Evolutionary conservation across 37 sponge, comb jelly and placozoan species (phyloP).

Genomic region (Agelas oroides): DNA sequence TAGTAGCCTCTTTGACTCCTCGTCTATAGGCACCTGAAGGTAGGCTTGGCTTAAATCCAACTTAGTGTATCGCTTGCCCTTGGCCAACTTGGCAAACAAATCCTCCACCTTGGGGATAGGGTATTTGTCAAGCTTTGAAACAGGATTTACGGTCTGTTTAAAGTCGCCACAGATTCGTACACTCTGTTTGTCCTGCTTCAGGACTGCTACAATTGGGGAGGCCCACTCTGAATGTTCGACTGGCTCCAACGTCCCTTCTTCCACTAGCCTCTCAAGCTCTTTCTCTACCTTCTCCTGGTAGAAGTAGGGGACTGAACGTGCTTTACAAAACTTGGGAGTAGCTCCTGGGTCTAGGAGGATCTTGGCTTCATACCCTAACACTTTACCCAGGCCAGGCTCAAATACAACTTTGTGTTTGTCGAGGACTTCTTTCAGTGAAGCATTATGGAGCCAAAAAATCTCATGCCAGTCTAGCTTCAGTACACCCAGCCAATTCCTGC

Average conservation of each 20-base stretch:
- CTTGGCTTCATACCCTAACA: slow-evolving; percentile 34
- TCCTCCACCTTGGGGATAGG: no score
- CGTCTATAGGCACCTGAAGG: no score
- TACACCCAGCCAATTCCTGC: slow-evolving; percentile 43
- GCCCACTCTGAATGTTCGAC: no score
- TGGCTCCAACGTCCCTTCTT: slow-evolving; percentile 38
- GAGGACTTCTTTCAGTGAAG: neutral
- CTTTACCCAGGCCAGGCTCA: slow-evolving; percentile 5
- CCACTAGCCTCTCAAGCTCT: slow-evolving; percentile 23
- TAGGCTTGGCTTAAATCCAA: no score
- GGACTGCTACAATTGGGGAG: no score
- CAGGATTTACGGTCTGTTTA: no score
- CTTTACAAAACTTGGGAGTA: slow-evolving; percentile 10
- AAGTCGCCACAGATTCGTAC: no score
- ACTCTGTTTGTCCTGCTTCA: no score
- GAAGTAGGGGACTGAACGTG: slow-evolving; percentile 28
- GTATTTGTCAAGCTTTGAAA: no score
- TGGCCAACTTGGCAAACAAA: no score
- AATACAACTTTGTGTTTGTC: slow-evolving; percentile 5
- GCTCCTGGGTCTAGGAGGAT: slow-evolving; percentile 19
- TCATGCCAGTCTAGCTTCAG: slow-evolving; percentile 28
- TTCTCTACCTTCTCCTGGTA: slow-evolving; percentile 31
- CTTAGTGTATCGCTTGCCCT: no score
- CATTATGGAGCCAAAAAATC: neutral
- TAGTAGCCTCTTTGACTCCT: no score